These are phyloP conservation scores for Papilio xuthus DNA, from an alignment of 1,140 invertebrate genomes.

Conservation along the genomic window DNA sequence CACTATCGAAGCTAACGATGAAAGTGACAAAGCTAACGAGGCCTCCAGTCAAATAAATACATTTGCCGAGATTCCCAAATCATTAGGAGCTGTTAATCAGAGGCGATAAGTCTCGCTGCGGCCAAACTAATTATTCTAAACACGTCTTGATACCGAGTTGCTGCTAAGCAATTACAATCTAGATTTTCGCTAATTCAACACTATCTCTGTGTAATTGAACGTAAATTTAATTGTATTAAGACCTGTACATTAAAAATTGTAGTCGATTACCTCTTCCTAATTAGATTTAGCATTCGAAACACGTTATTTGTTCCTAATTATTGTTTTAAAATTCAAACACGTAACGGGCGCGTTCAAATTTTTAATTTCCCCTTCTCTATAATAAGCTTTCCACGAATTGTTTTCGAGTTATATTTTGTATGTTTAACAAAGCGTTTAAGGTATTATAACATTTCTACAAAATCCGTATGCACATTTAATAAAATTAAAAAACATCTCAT, in stretches of 20 bases:
- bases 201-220: slow-evolving; percentile 27
- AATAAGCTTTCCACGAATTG: neutral
- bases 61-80: slow-evolving; percentile 34
- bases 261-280: slow-evolving; percentile 17
- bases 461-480: no score
- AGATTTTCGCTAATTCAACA: slow-evolving; percentile 43
- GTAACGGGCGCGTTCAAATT: slow-evolving; percentile 24
- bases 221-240: slow-evolving; percentile 37
- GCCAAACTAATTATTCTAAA: slow-evolving; percentile 52
- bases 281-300: slow-evolving; percentile 33
- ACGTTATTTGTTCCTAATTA: slow-evolving; percentile 34
- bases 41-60: slow-evolving; percentile 6
- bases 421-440: neutral
- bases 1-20: neutral
- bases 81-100: slow-evolving; percentile 30
- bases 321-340: slow-evolving; percentile 34
- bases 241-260: slow-evolving; percentile 29
- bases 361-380: slow-evolving; percentile 8
- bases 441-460: neutral
- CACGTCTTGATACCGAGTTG: slow-evolving; percentile 45
- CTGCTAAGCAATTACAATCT: slow-evolving; percentile 48
- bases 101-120: slow-evolving; percentile 36
- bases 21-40: slow-evolving; percentile 14
- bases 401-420: neutral
- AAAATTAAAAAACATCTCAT: no score